phyloP scores from a whole-genome alignment of 2,797 vertebrate species.

The Esox masquinongy region DNA sequence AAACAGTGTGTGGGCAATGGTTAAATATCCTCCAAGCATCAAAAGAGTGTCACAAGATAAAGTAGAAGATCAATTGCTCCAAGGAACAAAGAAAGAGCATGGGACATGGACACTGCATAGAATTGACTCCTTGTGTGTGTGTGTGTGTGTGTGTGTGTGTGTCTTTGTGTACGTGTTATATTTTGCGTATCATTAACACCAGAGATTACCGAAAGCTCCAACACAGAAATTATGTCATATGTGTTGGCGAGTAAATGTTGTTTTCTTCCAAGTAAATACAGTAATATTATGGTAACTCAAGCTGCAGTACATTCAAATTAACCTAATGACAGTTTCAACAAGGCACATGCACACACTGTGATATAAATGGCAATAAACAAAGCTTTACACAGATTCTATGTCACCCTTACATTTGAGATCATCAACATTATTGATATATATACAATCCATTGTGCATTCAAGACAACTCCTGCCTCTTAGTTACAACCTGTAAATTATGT shows the following conservation, averaged over 20 bases:
- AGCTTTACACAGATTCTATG: neutral
- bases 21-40: neutral
- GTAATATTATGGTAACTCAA: neutral
- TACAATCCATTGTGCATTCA: neutral
- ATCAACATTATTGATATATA: neutral
- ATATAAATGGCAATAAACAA: neutral
- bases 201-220: neutral
- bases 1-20: neutral
- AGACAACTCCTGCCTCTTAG: neutral
- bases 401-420: neutral
- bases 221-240: neutral
- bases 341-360: neutral
- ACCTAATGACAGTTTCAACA: neutral
- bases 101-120: neutral
- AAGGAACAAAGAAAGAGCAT: neutral
- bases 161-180: neutral
- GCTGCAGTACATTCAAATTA: neutral
- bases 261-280: neutral
- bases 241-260: neutral
- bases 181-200: neutral
- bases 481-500: neutral
- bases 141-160: slow-evolving; percentile 14
- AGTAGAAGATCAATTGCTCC: neutral
- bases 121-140: neutral
- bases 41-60: slow-evolving; percentile 1